phyloP scores from a whole-genome alignment of 64 coral and sea anemone genomes.

The Montipora capricornis region DNA sequence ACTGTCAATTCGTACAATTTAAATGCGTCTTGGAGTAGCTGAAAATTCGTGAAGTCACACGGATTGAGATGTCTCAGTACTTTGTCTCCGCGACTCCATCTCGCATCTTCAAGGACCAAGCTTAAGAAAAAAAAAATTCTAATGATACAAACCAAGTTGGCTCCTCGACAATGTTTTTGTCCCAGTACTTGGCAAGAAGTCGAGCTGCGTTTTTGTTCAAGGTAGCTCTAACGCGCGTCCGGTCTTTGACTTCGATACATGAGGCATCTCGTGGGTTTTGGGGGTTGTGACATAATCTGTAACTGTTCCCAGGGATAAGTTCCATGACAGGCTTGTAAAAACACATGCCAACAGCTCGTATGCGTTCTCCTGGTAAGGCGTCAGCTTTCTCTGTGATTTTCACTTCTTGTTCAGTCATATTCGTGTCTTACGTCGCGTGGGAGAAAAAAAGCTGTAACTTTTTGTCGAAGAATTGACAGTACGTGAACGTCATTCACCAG shows the following conservation, averaged over 20 bases:
- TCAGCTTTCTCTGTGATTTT: conserved; percentile 14
- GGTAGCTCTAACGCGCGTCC: neutral
- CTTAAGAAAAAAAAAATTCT: conserved; percentile 6
- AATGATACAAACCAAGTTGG: neutral
- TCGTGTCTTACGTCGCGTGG: too few relatives aligned
- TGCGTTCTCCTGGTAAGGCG: neutral
- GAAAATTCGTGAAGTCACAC: neutral
- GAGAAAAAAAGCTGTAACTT: too few relatives aligned
- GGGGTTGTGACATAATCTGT: neutral
- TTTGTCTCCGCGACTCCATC: conserved; percentile 14
- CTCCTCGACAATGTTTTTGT: neutral
- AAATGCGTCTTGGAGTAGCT: neutral
- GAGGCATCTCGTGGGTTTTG: neutral
- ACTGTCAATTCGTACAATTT: conserved; percentile 6
- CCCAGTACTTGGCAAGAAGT: neutral
- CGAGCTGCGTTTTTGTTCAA: neutral
- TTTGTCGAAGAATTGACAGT: too few relatives aligned
- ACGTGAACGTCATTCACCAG: too few relatives aligned
- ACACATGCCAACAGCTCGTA: conserved; percentile 2
- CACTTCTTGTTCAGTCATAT: neutral
- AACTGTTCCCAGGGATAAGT: neutral
- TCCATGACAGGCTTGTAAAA: neutral
- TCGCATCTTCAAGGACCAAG: conserved; percentile 4
- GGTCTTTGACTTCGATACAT: neutral
- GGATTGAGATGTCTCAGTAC: neutral